Conservation (phyloP, 2,888 invertebrate genomes). For the Escarpia spicata region DNA sequence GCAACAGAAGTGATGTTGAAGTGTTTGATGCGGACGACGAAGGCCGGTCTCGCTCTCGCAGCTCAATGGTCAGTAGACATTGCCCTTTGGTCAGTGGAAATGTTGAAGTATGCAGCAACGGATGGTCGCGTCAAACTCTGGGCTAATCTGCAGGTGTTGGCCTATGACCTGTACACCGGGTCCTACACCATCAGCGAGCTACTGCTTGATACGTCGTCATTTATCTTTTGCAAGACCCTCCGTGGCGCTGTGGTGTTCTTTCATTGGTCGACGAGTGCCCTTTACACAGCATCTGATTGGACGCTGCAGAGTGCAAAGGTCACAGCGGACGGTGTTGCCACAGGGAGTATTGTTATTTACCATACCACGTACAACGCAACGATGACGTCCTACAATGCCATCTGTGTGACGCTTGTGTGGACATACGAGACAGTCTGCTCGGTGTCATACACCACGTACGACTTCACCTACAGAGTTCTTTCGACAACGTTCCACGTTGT, state of each 20-base stretch:
- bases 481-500: neutral
- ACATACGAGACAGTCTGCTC: neutral
- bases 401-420: neutral
- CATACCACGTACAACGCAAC: neutral
- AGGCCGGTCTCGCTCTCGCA: neutral
- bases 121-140: neutral
- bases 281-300: neutral
- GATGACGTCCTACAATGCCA: neutral
- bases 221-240: neutral
- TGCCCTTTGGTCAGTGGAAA: neutral
- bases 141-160: constrained; percentile 10
- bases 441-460: neutral
- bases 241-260: neutral
- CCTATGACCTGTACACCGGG: neutral
- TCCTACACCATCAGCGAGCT: neutral
- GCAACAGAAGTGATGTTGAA: neutral
- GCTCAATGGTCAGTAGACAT: neutral
- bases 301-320: constrained; percentile 3
- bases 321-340: neutral
- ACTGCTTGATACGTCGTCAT: neutral
- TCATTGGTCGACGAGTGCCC: neutral
- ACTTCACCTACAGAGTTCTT: neutral
- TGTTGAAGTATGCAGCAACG: neutral
- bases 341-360: neutral
- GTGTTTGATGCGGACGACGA: neutral